Evolutionary conservation across 2,888 invertebrate species (phyloP).

Genomic region (Volucella inflata): DNA sequence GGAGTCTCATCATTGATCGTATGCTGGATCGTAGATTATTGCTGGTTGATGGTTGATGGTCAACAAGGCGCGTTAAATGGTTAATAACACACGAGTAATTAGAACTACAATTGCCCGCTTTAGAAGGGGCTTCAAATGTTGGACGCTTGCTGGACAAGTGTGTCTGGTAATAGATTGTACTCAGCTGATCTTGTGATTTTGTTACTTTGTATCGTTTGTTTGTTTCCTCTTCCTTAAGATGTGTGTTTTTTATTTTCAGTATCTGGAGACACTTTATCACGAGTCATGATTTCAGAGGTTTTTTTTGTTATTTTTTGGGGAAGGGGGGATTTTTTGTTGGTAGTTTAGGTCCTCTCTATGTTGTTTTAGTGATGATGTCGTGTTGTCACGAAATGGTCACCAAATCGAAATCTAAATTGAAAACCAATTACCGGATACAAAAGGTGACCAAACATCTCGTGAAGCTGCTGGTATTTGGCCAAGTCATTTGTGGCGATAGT

Average conservation of each 20-base stretch:
- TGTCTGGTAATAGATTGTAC: conserved; percentile 29
- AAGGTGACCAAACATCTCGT: conserved; percentile 37
- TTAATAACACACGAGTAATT: conserved; percentile 70
- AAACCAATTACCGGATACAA: conserved; percentile 69
- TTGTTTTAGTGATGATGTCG: conserved; percentile 30
- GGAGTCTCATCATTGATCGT: conserved; percentile 35
- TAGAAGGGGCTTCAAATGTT: conserved; percentile 40
- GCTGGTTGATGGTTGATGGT: conserved; percentile 34
- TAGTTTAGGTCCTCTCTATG: conserved; percentile 20
- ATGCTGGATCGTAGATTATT: no score
- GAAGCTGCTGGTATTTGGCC: conserved; percentile 27
- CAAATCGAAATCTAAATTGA: conserved; percentile 68
- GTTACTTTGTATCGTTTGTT: conserved; percentile 38
- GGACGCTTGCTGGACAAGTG: conserved; percentile 9
- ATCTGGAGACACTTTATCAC: conserved; percentile 34
- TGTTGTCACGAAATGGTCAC: conserved; percentile 71
- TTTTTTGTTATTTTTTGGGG: conserved; percentile 42
- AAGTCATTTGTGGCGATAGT: conserved; percentile 41
- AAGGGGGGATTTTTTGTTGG: conserved; percentile 1
- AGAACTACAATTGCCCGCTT: conserved; percentile 51
- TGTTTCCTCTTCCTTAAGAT: conserved; percentile 66
- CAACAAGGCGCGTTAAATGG: conserved; percentile 72
- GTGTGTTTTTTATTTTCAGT: not conserved
- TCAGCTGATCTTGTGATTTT: conserved; percentile 65
- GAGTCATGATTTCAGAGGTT: conserved; percentile 20